Conservation (phyloP, 2,888 invertebrate genomes). For the Adela reaumurella region DNA sequence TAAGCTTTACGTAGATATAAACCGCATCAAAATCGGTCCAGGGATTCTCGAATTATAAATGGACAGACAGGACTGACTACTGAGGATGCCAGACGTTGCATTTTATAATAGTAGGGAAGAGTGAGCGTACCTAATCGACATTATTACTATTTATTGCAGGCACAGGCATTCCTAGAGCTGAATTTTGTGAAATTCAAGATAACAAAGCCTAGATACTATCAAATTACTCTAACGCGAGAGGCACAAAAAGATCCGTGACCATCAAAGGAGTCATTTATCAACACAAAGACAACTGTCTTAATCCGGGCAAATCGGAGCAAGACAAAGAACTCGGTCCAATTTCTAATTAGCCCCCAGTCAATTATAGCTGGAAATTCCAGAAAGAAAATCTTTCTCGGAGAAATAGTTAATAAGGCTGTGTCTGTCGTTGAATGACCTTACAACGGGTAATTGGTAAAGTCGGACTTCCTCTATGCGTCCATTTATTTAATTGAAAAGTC, state of each 20-base stretch:
- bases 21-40: too few species aligned
- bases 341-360: neutral
- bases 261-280: neutral
- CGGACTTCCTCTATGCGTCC: neutral
- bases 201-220: too few species aligned
- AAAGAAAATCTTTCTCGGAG: neutral
- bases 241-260: neutral
- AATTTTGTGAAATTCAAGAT: too few species aligned
- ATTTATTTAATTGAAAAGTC: neutral
- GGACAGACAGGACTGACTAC: too few species aligned
- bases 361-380: neutral
- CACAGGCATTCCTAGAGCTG: too few species aligned
- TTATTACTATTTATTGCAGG: too few species aligned
- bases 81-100: too few species aligned
- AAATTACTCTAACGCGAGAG: too few species aligned
- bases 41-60: too few species aligned
- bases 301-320: neutral
- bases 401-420: neutral
- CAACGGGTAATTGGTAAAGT: neutral
- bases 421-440: neutral
- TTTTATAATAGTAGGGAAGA: too few species aligned
- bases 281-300: neutral
- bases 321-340: neutral
- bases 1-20: too few species aligned
- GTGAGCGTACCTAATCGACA: too few species aligned